Conservation (phyloP, 2,888 invertebrate genomes). For the Cordilura impudica region DNA sequence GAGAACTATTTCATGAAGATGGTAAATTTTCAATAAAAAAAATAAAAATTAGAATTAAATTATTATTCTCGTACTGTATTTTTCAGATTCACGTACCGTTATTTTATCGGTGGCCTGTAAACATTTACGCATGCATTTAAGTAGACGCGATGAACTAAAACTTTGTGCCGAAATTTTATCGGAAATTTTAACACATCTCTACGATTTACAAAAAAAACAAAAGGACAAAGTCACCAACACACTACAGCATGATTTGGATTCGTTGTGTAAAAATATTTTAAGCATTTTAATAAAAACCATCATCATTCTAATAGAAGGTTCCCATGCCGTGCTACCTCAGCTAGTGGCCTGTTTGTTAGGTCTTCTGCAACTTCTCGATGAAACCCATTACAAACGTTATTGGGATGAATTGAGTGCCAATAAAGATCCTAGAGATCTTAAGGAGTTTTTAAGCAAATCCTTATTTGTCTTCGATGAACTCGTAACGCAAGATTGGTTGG, state of each 20-base stretch:
- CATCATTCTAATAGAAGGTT: slow-evolving; percentile 88
- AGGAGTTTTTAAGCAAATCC: slow-evolving; percentile 90
- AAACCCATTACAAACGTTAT: slow-evolving; percentile 90
- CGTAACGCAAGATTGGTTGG: slow-evolving; percentile 76
- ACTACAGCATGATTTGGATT: slow-evolving; percentile 88
- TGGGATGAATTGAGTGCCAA: slow-evolving; percentile 87
- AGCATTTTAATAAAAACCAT: slow-evolving; percentile 93
- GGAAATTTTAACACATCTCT: slow-evolving; percentile 85
- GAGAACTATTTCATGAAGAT: slow-evolving; percentile 85
- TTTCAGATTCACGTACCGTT: slow-evolving; percentile 89
- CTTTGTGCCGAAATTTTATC: slow-evolving; percentile 92
- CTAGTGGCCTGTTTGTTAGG: slow-evolving; percentile 93
- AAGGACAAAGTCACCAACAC: slow-evolving; percentile 79
- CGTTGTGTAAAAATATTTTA: slow-evolving; percentile 87
- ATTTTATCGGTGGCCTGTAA: slow-evolving; percentile 90
- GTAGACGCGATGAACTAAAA: slow-evolving; percentile 88
- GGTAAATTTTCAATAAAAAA: slow-evolving; percentile 76
- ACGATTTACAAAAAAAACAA: slow-evolving; percentile 79
- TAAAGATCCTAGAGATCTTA: slow-evolving; percentile 86
- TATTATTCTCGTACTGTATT: background rate
- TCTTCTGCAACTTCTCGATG: slow-evolving; percentile 90
- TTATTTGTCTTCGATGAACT: slow-evolving; percentile 81
- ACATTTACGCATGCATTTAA: slow-evolving; percentile 90
- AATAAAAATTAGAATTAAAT: background rate
- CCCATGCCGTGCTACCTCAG: slow-evolving; percentile 83